Evolutionary conservation across 2,888 invertebrate genomes (phyloP), one percentile per base, ranked within the genome.

Genomic region (Euplagia quadripunctaria): DNA sequence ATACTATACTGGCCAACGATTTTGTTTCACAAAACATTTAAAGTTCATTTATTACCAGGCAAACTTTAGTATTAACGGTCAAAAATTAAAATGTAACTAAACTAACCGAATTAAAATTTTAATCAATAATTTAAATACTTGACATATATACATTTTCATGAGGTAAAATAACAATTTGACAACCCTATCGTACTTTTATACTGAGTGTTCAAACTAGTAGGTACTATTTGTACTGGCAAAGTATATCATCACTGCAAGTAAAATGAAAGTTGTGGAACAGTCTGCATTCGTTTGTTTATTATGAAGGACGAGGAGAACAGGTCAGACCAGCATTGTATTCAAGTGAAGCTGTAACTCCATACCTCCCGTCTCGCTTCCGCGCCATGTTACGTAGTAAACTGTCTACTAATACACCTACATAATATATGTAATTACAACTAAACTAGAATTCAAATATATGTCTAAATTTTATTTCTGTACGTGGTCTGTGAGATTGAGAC

Each of bases 261-360:
- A 61, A 70, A 70, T n/a, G 69, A 70, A 70, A 63, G 69, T 70
- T 63, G 49, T 70, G 31, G 49, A 49, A 43, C 49, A 46, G 12
- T 70, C 31, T 7, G 12, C 31, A 61, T 12, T 69, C 31, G 31
- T 63, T 49, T 41, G 69, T 70, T 70, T 63, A 49, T 63, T 49
- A 41, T 49, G 63, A 70, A 70, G 69, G 69, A 70, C 69, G 51
- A 51, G 41, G 49, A 61, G 55, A 69, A 49, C 61, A 69, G 46
- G 63, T 61, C 31, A 69, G 61, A 49, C 69, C 43, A 20, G 46
- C 69, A 63, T 61, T 68, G 61, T 69, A 31, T 49, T 41, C 49
- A 49, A 70, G 9, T 41, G 69, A 5, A 46, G 31, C 11, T 42
- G 63, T 46, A 63, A 69, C 43, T 17, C 61, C 46, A 61, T 46